Percentiles rank a stretch among this genome's conserved stretches.
Conservation (phyloP, 1,140 invertebrate species). For the Oreohelix idahoensis region DNA sequence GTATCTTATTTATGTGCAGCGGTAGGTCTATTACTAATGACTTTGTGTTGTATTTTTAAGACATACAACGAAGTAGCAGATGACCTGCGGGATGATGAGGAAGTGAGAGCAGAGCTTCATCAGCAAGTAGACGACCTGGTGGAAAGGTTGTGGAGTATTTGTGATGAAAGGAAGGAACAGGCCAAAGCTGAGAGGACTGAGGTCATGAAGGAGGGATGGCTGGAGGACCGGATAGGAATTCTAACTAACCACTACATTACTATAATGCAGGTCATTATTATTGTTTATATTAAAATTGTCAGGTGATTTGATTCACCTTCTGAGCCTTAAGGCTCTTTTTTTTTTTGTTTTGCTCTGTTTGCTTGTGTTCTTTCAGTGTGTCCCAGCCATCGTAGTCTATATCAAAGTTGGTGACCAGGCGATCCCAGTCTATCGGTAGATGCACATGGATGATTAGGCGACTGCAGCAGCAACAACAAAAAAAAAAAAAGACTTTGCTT, state of each 20-base stretch:
- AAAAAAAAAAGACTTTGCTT: too few species aligned
- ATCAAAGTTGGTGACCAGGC: too few species aligned
- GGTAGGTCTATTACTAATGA: constrained; percentile 20
- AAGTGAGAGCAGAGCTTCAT: constrained; percentile 71
- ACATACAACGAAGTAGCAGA: constrained; percentile 72
- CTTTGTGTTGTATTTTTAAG: constrained; percentile 52
- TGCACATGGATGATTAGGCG: too few species aligned
- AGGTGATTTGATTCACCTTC: too few species aligned
- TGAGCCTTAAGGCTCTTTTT: too few species aligned
- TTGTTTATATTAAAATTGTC: too few species aligned
- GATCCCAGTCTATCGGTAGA: too few species aligned
- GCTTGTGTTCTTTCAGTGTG: too few species aligned
- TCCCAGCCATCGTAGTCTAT: too few species aligned
- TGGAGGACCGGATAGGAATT: constrained; percentile 72
- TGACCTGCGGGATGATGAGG: constrained; percentile 73
- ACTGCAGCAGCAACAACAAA: too few species aligned
- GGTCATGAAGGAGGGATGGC: constrained; percentile 72
- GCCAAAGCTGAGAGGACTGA: constrained; percentile 69
- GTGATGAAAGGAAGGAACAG: constrained; percentile 71
- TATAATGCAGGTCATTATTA: constrained; percentile 65
- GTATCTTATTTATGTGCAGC: too few species aligned
- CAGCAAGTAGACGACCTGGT: constrained; percentile 72
- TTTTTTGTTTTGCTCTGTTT: too few species aligned
- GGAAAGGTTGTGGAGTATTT: constrained; percentile 72
- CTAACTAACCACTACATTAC: constrained; percentile 73